Evolutionary conservation across 2,113 vertebrate species (phyloP), one percentile per base, ranked within the genome.

Genomic region (Stigmatopora argus): DNA sequence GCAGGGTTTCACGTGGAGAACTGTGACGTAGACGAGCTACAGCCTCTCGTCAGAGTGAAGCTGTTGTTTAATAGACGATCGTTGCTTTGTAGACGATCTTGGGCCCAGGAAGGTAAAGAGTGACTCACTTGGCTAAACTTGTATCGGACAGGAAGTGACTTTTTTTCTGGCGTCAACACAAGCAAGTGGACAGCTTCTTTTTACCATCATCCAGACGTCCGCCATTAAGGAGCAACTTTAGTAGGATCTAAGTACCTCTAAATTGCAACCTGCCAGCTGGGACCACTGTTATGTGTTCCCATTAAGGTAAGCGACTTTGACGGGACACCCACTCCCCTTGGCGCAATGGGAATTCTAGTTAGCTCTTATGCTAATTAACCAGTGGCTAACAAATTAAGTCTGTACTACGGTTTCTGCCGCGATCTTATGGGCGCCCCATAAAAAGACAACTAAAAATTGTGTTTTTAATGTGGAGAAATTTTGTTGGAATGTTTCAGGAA

Each of bases 331-430:
- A 15, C 15, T 31, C 21, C 4, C 59, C 38, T 38, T 14, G 31
- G 19, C 46, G 26, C 31, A 2, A 14, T 64, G 83, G 83, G 79
- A 84, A 78, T 70, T 72, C 23, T 23, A 56, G 53, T 64, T 84
- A 82, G 78, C 85, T 23, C 7, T 7, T 2, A 66, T 72, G 85
- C 83, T 87, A 84, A 81, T 71, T 74, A 79, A 78, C 81, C 70
- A 78, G 74, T 68, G 63, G 77, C 67, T 66, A 3, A 34, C 52
- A 31, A 31, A 72, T 77, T 70, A 75, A 66, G 55, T 62, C 19
- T 2, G 3, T 18, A 45, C 58, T 2, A 10, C 5, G n/a, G 41
- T 21, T 44, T 15, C 12, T 61, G n/a, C 5, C 10, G 7, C 41
- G 15, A 6, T 2, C 31, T 14, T 31, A 56, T 15, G 11, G 53